phyloP scores from a whole-genome alignment of 2,888 invertebrate genomes.

The Agrotis clavis region DNA sequence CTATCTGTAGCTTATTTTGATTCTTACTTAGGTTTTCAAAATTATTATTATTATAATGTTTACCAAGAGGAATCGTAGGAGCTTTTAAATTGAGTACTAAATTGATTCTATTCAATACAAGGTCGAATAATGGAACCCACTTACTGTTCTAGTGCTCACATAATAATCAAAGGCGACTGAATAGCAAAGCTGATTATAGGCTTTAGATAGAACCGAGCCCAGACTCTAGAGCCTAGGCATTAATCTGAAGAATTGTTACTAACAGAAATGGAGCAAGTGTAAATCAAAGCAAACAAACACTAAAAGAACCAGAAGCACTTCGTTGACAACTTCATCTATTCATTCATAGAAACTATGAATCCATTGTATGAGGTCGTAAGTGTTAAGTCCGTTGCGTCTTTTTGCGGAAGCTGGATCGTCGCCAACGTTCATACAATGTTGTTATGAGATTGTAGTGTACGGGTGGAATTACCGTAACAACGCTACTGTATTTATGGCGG shows the following conservation, averaged over 20 bases:
- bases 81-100: background rate
- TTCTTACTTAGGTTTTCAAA: background rate
- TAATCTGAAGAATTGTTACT: constrained; percentile 1
- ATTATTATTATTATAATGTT: background rate
- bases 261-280: background rate
- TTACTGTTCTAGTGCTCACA: background rate
- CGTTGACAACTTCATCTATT: constrained; percentile 50
- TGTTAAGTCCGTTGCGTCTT: constrained; percentile 65
- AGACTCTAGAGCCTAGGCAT: background rate
- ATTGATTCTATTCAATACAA: background rate
- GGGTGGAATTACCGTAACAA: constrained; percentile 69
- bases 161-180: constrained; percentile 12
- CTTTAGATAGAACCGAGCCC: constrained; percentile 2
- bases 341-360: constrained; percentile 50
- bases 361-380: constrained; percentile 56
- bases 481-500: constrained; percentile 65
- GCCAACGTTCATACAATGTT: constrained; percentile 79
- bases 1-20: background rate
- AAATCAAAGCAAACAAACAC: constrained; percentile 15
- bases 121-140: background rate
- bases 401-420: constrained; percentile 74
- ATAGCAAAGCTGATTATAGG: constrained; percentile 19
- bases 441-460: constrained; percentile 78
- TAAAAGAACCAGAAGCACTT: constrained; percentile 32
- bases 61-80: background rate